Evolutionary conservation across 2,797 vertebrate species (phyloP).

Genomic region (Peromyscus nudipes): DNA sequence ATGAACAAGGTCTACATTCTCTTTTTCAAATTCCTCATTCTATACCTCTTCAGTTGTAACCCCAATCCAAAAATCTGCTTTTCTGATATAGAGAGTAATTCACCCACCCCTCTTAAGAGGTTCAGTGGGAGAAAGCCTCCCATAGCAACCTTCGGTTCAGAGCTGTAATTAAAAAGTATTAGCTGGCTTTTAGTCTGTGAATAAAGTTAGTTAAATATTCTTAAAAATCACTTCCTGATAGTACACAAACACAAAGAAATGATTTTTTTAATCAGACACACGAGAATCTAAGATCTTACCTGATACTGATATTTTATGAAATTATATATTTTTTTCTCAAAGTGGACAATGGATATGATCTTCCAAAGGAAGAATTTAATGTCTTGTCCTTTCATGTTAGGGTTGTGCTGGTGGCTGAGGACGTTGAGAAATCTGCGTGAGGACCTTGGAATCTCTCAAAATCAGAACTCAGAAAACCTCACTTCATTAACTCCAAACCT

Average conservation of each 20-base stretch:
- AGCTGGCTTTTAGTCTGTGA: neutral
- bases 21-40: neutral
- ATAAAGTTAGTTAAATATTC: neutral
- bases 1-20: neutral
- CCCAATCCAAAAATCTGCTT: neutral
- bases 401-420: neutral
- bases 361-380: neutral
- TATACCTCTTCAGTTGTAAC: neutral
- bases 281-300: neutral
- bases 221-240: neutral
- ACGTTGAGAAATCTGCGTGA: neutral
- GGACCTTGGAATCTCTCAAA: neutral
- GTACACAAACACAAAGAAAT: neutral
- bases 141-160: neutral
- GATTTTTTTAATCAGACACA: neutral
- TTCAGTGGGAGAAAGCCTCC: neutral
- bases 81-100: neutral
- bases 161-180: neutral
- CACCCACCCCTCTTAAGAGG: neutral
- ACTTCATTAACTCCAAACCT: neutral
- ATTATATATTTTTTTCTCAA: neutral
- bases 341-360: no score
- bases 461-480: neutral
- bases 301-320: neutral
- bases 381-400: neutral